Conservation (phyloP, 2,888 invertebrate genomes). For the Parthenolecanium corni region DNA sequence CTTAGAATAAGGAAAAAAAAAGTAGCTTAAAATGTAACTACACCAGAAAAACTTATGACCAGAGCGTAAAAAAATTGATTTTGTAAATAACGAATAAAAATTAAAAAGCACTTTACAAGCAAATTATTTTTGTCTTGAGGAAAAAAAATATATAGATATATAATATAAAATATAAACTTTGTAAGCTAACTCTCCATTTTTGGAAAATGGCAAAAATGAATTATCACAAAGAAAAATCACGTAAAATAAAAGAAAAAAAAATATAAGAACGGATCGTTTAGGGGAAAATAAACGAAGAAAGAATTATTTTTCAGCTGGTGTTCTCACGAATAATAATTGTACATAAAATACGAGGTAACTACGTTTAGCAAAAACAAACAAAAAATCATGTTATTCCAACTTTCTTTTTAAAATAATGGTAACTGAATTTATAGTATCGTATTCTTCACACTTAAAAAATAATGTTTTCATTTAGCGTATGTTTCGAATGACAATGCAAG, state of each 20-base stretch:
- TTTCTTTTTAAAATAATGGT: conserved; percentile 21
- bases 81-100: neutral
- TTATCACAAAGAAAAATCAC: conserved; percentile 27
- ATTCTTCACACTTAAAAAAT: neutral
- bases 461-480: no score
- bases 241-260: conserved; percentile 14
- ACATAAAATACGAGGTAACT: conserved; percentile 14
- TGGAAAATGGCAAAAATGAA: conserved; percentile 26
- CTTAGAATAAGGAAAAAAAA: neutral
- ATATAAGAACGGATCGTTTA: conserved; percentile 26
- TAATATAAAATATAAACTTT: neutral
- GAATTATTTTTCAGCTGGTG: neutral
- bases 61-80: conserved; percentile 5
- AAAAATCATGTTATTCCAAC: neutral
- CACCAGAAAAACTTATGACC: conserved; percentile 13
- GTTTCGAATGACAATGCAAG: no score
- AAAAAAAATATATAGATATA: no score
- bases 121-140: neutral
- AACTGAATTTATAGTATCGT: conserved; percentile 8
- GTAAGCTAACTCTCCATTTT: conserved; percentile 21
- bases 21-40: neutral
- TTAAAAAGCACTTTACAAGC: conserved; percentile 21
- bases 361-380: neutral
- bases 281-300: neutral
- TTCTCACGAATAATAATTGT: neutral